phyloP scores from a whole-genome alignment of 2,113 vertebrate genomes.

The Notiomystis cincta region DNA sequence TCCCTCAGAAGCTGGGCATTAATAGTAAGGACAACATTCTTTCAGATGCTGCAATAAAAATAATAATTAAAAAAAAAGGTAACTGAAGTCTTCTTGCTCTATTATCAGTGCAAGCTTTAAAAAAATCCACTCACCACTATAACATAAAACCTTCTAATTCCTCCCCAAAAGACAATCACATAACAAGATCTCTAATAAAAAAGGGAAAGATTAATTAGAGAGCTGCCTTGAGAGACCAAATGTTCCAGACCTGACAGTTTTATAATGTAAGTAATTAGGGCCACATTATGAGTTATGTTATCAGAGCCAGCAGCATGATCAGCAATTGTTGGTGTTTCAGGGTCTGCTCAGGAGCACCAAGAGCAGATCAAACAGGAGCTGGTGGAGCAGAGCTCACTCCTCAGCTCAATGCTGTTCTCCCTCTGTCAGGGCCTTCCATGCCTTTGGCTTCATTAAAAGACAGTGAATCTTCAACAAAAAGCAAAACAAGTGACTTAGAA shows the following conservation, averaged over 20 bases:
- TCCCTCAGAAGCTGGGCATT: neutral
- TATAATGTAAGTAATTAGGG: constrained; percentile 58
- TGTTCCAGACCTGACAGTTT: constrained; percentile 65
- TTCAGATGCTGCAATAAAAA: neutral
- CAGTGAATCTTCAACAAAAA: neutral
- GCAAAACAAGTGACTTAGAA: neutral
- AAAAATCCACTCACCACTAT: neutral
- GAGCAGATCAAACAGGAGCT: constrained; percentile 11
- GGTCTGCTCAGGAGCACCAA: neutral
- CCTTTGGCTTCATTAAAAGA: neutral
- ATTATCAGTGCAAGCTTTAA: neutral
- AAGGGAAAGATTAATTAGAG: constrained; percentile 71
- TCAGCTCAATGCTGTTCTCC: neutral
- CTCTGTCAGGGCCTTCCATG: neutral
- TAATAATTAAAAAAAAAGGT: neutral
- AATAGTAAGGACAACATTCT: neutral
- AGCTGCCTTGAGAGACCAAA: constrained; percentile 46
- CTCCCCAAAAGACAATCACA: constrained; percentile 36
- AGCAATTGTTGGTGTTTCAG: constrained; percentile 23
- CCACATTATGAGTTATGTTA: constrained; percentile 18
- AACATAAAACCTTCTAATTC: constrained; percentile 2
- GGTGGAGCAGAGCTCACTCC: neutral
- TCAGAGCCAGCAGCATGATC: constrained; percentile 29
- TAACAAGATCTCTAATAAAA: constrained; percentile 57
- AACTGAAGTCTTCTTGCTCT: constrained; percentile 18